Evolutionary conservation across 1,140 invertebrate species (phyloP), one percentile per base, ranked within the genome.

Genomic region (Pogonus chalceus): DNA sequence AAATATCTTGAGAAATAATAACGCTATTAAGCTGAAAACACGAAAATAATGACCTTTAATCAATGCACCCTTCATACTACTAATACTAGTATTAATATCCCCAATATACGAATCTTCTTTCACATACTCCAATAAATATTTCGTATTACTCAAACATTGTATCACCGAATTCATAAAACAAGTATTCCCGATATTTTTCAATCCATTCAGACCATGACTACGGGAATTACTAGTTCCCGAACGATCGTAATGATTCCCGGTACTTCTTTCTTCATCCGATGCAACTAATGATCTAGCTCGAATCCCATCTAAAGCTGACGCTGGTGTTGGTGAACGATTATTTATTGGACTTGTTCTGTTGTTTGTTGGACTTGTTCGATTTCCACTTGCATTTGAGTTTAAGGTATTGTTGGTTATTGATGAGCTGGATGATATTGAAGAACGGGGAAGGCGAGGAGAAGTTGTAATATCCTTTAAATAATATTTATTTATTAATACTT

Each of bases 91-190:
- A 68, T 91, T 92, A 66, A 90, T 85, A 52, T 92, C 86, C 20
- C 64, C 62, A 1, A 75, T 54, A 67, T 85, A 86, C 21, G 76
- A 70, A 35, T 90, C 84, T 12, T 66, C 61, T 50, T 74, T 78
- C 48, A 90, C 70, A 66, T 90, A 92, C 60, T 92, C 88, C 31
- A 90, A 70, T 23, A 95, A 71, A 21, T 81, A 83, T 65, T 77
- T 78, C 12, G 90, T 93, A 70, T 94, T 92, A 61, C 89, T 91
- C 62, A 97, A 73, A 66, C 93, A 96, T 77, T 97, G 94, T 10
- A 96, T 79, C 20, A 97, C 90, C 58, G 89, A 92, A 78, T 96
- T 96, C 91, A 97, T 96, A 72, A 96, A 97, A 72, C 93, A 97
- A 71, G 91, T 94, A 73, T 95, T 95, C 63, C 92, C 92, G 64